These are phyloP conservation scores for Tympanuchus pallidicinctus DNA, from an alignment of 2,113 vertebrate species.

Conservation along the genomic window DNA sequence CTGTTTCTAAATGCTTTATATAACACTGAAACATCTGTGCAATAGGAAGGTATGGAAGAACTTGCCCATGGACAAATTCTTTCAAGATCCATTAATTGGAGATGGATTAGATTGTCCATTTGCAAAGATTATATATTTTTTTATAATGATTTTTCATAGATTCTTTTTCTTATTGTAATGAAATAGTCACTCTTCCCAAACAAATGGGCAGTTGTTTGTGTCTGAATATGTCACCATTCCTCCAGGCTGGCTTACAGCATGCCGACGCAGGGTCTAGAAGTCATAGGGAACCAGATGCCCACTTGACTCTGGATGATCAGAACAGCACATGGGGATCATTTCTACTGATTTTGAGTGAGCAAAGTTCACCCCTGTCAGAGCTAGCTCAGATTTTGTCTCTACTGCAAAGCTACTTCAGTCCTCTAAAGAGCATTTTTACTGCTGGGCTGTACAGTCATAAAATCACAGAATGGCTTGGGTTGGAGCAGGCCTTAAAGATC, in stretches of 20 bases:
- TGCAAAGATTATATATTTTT: not conserved
- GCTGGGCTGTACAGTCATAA: not conserved
- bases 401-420: not conserved
- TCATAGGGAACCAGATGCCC: not conserved
- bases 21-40: not conserved
- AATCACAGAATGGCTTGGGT: no score
- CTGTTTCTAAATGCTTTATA: not conserved
- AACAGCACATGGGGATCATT: not conserved
- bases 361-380: not conserved
- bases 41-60: not conserved
- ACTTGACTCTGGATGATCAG: not conserved
- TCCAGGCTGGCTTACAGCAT: fast-evolving
- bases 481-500: no score
- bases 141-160: not conserved
- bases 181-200: not conserved
- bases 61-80: not conserved
- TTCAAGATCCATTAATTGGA: not conserved
- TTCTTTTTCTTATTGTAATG: not conserved
- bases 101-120: not conserved
- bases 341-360: not conserved
- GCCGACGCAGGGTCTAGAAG: not conserved
- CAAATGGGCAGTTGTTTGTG: not conserved
- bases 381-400: not conserved
- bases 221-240: fast-evolving
- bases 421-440: not conserved